Evolutionary conservation across 2,797 vertebrate species (phyloP).

Genomic region (Hippopotamyrus pictus): DNA sequence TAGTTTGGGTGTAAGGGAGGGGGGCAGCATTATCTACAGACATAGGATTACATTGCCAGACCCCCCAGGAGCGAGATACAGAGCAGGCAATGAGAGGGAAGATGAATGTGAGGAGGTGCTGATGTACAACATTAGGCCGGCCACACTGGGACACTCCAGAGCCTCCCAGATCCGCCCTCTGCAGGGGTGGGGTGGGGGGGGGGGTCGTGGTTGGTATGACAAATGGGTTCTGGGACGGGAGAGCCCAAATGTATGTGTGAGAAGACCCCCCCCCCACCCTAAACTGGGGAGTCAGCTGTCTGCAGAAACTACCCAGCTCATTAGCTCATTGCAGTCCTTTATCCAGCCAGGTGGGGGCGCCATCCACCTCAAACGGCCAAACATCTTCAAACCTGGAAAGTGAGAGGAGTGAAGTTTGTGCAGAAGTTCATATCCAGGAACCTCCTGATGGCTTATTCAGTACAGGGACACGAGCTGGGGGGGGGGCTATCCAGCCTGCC

Average conservation of each 20-base stretch:
- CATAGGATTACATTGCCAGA: slow-evolving; percentile 3
- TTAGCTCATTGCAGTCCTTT: neutral
- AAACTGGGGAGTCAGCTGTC: neutral
- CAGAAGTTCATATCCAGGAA: neutral
- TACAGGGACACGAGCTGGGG: neutral
- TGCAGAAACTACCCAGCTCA: slow-evolving; percentile 1
- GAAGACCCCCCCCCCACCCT: neutral
- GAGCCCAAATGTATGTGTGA: neutral
- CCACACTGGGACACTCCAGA: slow-evolving; percentile 40
- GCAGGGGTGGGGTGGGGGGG: slow-evolving; percentile 30
- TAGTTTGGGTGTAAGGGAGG: neutral
- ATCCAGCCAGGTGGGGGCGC: neutral
- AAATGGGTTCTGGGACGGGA: slow-evolving; percentile 29
- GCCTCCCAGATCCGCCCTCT: slow-evolving; percentile 34
- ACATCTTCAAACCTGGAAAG: neutral
- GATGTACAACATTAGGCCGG: slow-evolving; percentile 48
- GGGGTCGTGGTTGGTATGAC: slow-evolving; percentile 40
- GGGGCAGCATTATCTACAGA: neutral
- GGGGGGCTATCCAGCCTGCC: neutral
- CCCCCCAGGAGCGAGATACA: slow-evolving; percentile 32
- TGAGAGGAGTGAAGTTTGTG: neutral
- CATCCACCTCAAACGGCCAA: neutral
- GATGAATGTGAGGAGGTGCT: slow-evolving; percentile 45
- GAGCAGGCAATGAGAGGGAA: slow-evolving; percentile 52
- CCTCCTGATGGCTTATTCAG: neutral